Conservation (phyloP, 37 sponge, comb jelly and placozoan species). For the Geodia barretti region DNA sequence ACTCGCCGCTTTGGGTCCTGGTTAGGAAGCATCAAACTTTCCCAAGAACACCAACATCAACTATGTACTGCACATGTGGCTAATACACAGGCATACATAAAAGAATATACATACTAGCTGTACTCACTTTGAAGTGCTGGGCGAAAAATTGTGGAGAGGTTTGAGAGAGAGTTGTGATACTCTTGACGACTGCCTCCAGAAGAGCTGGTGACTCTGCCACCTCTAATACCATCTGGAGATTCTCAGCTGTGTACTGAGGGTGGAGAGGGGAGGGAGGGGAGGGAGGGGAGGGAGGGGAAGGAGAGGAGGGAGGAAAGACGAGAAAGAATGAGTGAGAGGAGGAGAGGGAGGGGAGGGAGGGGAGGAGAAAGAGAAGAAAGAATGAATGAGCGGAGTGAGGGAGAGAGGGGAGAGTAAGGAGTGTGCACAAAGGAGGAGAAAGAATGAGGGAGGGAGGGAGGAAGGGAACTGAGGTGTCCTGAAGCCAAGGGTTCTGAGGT, state of each 20-base stretch:
- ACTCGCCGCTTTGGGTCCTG: too few relatives aligned
- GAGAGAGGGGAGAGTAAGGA: too few relatives aligned
- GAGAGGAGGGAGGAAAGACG: too few relatives aligned
- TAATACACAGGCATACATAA: conserved; percentile 8
- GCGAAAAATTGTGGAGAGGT: conserved; percentile 38
- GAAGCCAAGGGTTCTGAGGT: too few relatives aligned
- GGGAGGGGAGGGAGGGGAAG: neutral
- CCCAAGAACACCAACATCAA: too few relatives aligned
- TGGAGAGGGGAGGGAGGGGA: neutral
- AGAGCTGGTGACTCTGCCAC: conserved; percentile 65
- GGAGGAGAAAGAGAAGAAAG: neutral
- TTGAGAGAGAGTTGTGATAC: conserved; percentile 50
- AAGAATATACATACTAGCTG: neutral
- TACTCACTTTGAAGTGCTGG: conserved; percentile 64
- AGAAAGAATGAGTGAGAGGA: neutral
- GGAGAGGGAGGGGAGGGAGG: neutral
- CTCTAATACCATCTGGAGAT: conserved; percentile 49
- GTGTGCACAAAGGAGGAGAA: neutral
- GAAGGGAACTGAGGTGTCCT: neutral
- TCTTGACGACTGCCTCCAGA: conserved; percentile 68
- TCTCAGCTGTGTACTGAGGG: conserved; percentile 46
- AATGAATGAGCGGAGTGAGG: neutral
- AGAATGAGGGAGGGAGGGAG: conserved; percentile 16
- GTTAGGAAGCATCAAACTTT: too few relatives aligned
- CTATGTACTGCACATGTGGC: too few relatives aligned